phyloP scores from a whole-genome alignment of 2,113 vertebrate genomes.

The Colinus virginianus region DNA sequence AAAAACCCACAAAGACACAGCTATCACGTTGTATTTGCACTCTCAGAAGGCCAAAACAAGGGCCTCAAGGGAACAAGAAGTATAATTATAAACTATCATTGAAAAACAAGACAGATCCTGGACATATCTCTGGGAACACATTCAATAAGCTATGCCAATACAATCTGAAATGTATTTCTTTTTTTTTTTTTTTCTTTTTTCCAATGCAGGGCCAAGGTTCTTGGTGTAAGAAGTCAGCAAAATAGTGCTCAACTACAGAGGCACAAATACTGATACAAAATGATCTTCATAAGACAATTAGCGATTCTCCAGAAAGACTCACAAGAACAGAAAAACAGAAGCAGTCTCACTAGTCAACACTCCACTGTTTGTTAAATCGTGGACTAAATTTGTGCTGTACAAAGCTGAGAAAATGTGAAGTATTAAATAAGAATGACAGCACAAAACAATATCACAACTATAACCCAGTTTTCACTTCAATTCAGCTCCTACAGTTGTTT shows the following conservation, averaged over 20 bases:
- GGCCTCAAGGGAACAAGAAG: not conserved
- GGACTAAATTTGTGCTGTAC: not conserved
- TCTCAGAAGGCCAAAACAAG: constrained; percentile 25
- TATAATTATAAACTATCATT: constrained; percentile 42
- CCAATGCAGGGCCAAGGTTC: not conserved
- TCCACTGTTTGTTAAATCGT: not conserved
- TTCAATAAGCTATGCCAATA: not conserved
- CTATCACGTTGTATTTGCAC: not conserved
- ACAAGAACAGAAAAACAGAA: not conserved
- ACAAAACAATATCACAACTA: not conserved
- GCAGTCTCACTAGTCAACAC: not conserved
- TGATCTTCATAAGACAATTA: not conserved
- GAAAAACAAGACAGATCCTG: not conserved
- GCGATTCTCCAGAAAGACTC: not conserved
- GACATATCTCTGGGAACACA: not conserved
- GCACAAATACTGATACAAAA: not conserved
- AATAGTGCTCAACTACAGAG: not conserved
- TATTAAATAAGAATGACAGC: not conserved
- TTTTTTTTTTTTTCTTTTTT: not conserved
- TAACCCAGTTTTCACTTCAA: not conserved
- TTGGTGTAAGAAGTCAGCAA: not conserved
- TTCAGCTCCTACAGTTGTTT: not conserved
- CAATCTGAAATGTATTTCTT: not conserved
- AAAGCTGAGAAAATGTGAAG: not conserved
- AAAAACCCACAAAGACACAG: not conserved